Conservation (phyloP, 1,140 invertebrate genomes). For the Trichomalopsis sarcophagae region DNA sequence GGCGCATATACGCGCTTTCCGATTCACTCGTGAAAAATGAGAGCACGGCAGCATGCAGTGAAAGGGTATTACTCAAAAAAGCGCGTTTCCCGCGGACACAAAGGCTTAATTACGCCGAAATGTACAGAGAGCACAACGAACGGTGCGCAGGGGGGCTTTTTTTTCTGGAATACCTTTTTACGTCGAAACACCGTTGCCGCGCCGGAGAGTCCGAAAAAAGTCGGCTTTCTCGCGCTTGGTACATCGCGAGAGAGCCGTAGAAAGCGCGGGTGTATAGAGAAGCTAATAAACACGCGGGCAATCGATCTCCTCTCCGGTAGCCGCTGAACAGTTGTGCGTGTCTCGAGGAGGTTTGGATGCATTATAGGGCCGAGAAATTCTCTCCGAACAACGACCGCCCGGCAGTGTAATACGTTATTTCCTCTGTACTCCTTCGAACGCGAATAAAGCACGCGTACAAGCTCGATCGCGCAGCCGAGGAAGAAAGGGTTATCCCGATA, state of each 20-base stretch:
- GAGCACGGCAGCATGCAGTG: constrained; percentile 7
- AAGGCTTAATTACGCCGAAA: constrained; percentile 30
- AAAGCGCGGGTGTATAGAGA: neutral
- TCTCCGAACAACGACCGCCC: neutral
- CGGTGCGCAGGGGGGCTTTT: neutral
- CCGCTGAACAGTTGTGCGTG: constrained; percentile 29
- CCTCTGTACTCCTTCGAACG: neutral
- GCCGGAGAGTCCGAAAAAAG: neutral
- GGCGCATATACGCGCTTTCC: neutral
- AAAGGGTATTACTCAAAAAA: constrained; percentile 31
- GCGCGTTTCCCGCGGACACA: neutral
- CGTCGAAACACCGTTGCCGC: neutral
- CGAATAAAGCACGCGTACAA: neutral
- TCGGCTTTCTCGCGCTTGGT: constrained; percentile 13
- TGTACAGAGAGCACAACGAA: neutral
- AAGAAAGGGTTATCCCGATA: constrained; percentile 56
- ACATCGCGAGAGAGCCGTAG: neutral
- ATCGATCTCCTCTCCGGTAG: neutral
- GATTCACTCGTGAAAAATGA: constrained; percentile 36
- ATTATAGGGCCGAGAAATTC: too few relatives aligned
- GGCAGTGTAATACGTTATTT: too few relatives aligned
- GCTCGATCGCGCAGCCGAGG: neutral
- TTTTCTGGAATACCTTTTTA: neutral
- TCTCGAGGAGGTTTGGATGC: constrained; percentile 11
- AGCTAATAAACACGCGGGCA: constrained; percentile 19